Percentiles rank a stretch among this genome's conserved stretches.
phyloP scores from a whole-genome alignment of 2,113 vertebrate species.

The Trogon surrucura region DNA sequence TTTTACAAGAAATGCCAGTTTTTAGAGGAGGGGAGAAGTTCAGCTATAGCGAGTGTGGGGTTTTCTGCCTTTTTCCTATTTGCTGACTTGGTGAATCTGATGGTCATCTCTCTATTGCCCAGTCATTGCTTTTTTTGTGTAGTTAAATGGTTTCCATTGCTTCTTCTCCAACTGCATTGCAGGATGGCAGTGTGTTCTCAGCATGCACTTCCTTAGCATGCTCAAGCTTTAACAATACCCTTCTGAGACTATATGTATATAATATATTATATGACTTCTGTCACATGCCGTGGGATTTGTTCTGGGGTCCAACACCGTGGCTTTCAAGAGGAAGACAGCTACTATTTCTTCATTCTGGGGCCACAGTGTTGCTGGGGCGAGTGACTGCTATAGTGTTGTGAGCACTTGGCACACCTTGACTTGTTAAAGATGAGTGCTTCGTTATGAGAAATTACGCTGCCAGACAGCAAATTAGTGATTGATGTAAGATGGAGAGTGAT shows the following conservation, averaged over 20 bases:
- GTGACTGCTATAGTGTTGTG: background rate
- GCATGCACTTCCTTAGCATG: background rate
- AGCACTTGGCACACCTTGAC: background rate
- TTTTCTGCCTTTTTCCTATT: background rate
- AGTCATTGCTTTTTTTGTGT: background rate
- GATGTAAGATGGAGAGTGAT: background rate
- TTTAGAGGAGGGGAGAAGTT: background rate
- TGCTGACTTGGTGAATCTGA: background rate
- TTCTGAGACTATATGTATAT: rapidly evolving
- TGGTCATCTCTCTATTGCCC: background rate
- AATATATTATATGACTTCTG: background rate
- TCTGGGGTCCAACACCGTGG: background rate
- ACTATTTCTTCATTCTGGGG: background rate
- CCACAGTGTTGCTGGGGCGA: rapidly evolving
- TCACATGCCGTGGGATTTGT: background rate
- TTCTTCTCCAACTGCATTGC: background rate
- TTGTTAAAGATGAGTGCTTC: background rate
- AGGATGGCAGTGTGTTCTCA: background rate
- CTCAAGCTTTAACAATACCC: background rate
- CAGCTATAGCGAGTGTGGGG: background rate
- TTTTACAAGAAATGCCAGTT: background rate
- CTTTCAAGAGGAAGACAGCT: background rate
- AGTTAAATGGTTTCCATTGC: background rate
- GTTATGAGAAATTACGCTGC: background rate
- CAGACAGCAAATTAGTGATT: background rate